Conservation (phyloP, 1,140 invertebrate species). For the Melanaphis sacchari region DNA sequence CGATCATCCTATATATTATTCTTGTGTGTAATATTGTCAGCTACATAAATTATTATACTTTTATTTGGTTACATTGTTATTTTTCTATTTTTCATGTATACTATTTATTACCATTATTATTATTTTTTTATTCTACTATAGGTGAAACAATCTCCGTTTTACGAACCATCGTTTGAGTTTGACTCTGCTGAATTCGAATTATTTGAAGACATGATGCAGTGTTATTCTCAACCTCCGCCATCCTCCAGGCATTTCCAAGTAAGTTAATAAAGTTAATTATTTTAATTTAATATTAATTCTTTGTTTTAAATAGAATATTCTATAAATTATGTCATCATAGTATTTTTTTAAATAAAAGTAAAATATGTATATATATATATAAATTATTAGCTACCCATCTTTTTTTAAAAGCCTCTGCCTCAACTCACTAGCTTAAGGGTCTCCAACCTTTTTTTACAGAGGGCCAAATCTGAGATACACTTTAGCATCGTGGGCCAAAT, state of each 20-base stretch:
- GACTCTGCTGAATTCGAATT: constrained; percentile 38
- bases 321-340: neutral
- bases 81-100: constrained; percentile 48
- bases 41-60: constrained; percentile 34
- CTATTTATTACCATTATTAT: constrained; percentile 36
- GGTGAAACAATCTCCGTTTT: constrained; percentile 47
- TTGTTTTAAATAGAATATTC: neutral
- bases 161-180: constrained; percentile 53
- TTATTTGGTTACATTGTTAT: constrained; percentile 52
- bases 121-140: constrained; percentile 25
- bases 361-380: neutral
- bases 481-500: too few relatives aligned
- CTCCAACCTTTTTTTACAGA: too few relatives aligned
- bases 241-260: constrained; percentile 46
- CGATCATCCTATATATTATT: constrained; percentile 52
- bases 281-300: neutral
- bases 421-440: too few relatives aligned
- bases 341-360: neutral
- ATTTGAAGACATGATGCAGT: constrained; percentile 44
- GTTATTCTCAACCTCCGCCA: constrained; percentile 40
- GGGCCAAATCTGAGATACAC: too few relatives aligned
- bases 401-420: too few relatives aligned
- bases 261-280: neutral
- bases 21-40: constrained; percentile 50
- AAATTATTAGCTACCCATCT: too few relatives aligned